Conservation (phyloP, 2,797 vertebrate species). For the Sebastes umbrosus region DNA sequence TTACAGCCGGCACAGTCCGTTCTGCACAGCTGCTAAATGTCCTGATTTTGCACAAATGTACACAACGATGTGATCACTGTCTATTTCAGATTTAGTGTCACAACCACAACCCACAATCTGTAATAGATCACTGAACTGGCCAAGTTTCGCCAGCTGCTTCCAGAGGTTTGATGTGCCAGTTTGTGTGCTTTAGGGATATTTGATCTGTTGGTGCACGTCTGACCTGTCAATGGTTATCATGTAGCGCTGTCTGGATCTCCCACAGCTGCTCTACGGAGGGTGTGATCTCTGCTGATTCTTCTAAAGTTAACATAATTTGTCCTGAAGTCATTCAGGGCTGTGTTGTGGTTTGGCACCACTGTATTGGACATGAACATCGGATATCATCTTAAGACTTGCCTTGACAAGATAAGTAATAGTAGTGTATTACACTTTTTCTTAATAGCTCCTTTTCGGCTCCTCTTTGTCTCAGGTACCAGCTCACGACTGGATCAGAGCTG, state of each 20-base stretch:
- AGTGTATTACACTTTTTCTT: not conserved
- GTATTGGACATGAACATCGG: not conserved
- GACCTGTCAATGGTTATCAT: constrained; percentile 12
- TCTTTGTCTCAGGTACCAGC: constrained; percentile 75
- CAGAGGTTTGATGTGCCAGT: not conserved
- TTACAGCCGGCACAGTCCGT: constrained; percentile 51
- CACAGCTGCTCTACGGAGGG: constrained; percentile 14
- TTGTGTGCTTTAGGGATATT: not conserved
- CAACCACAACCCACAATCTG: not conserved
- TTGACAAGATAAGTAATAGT: not conserved
- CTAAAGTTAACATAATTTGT: not conserved
- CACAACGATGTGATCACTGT: constrained; percentile 18
- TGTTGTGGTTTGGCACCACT: constrained; percentile 5
- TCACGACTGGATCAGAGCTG: constrained; percentile 88
- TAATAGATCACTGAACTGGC: not conserved
- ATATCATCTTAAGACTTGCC: not conserved
- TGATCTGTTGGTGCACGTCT: not conserved
- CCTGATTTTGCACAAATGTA: constrained; percentile 35
- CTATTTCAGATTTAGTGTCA: not conserved
- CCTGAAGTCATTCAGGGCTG: not conserved
- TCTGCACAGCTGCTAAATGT: constrained; percentile 54
- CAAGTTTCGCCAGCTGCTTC: not conserved
- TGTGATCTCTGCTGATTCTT: not conserved
- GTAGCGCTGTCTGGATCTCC: not conserved
- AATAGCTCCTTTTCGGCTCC: not conserved